Percentiles rank a stretch among this genome's conserved stretches.
Conservation (phyloP, 1,140 invertebrate genomes). For the Apocrypta bakeri region DNA sequence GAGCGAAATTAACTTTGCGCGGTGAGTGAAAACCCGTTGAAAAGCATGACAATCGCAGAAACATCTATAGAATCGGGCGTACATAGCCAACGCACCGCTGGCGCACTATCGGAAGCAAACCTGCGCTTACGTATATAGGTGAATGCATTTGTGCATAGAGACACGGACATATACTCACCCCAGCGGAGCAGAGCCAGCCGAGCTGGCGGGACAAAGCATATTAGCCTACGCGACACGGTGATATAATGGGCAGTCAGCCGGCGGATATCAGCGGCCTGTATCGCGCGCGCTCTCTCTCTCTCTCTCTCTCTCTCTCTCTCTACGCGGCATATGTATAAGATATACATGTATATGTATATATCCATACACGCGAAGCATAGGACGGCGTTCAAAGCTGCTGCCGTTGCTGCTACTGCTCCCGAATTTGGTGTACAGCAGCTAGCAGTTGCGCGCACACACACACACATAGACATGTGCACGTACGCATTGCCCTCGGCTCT, state of each 20-base stretch:
- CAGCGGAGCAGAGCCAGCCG: background rate
- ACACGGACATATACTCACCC: background rate
- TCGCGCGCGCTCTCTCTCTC: background rate
- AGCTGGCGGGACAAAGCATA: conserved; percentile 41
- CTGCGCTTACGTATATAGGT: too few relatives aligned
- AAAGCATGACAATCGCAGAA: background rate
- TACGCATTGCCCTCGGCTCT: conserved; percentile 11
- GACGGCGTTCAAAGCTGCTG: conserved; percentile 2
- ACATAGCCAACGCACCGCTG: background rate
- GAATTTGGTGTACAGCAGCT: background rate
- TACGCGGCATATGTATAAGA: background rate
- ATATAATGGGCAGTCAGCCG: conserved; percentile 43
- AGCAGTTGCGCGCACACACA: background rate
- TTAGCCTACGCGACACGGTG: conserved; percentile 36
- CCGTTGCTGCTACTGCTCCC: background rate
- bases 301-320: background rate
- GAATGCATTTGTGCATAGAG: background rate
- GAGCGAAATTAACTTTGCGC: too few relatives aligned
- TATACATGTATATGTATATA: background rate
- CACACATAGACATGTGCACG: background rate
- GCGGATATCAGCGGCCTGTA: conserved; percentile 27
- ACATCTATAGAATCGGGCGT: too few relatives aligned
- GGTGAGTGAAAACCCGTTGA: background rate
- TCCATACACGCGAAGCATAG: background rate
- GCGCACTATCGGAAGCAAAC: background rate